These are phyloP conservation scores for Tenodera sinensis DNA, from an alignment of 2,888 invertebrate species.

Conservation along the genomic window DNA sequence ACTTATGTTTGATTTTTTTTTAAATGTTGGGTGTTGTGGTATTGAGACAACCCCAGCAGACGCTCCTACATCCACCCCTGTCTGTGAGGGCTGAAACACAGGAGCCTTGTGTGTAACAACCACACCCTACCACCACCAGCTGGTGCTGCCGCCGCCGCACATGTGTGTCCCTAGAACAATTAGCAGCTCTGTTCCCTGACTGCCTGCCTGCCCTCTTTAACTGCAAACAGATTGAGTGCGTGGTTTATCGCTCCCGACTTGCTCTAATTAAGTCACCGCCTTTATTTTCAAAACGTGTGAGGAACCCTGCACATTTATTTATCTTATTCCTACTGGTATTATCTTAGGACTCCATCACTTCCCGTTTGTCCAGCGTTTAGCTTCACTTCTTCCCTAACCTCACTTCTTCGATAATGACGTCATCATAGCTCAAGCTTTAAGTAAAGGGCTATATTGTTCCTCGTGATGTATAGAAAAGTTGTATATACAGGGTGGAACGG, in stretches of 20 bases:
- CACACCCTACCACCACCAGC: neutral
- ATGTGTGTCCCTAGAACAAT: neutral
- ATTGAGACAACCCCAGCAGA: no score
- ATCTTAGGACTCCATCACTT: neutral
- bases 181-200: neutral
- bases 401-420: no score
- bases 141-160: neutral
- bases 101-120: neutral
- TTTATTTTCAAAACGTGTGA: neutral
- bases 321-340: neutral
- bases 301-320: neutral
- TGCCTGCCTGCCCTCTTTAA: neutral
- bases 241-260: neutral
- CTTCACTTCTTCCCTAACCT: no score
- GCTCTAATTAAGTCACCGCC: neutral
- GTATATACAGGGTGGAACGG: no score
- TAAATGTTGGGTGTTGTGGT: no score
- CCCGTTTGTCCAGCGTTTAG: no score
- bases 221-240: constrained; percentile 5
- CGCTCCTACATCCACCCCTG: no score
- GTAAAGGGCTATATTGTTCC: no score
- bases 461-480: no score
- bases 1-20: no score
- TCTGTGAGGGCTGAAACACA: neutral
- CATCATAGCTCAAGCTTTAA: no score